These are phyloP conservation scores for Macrosteles quadrilineatus DNA, from an alignment of 1,140 invertebrate species.

Conservation along the genomic window DNA sequence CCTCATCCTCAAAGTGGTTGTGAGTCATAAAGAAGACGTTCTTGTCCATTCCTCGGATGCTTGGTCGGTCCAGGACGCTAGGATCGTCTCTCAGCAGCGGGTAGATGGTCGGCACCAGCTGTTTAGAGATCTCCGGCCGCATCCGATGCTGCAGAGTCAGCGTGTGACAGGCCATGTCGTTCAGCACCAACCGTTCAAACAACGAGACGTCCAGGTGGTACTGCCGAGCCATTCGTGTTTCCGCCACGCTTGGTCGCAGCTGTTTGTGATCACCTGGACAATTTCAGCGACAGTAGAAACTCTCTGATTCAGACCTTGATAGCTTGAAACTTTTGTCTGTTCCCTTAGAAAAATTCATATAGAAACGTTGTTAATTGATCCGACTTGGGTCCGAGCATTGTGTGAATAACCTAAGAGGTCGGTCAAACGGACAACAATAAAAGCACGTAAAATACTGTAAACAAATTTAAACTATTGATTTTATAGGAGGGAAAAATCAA, in stretches of 20 bases:
- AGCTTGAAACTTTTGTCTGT: too few relatives aligned
- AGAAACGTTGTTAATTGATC: too few relatives aligned
- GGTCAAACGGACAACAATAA: too few relatives aligned
- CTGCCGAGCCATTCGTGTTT: conserved; percentile 58
- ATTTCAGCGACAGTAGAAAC: too few relatives aligned
- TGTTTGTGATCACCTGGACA: conserved; percentile 73
- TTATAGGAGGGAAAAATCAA: too few relatives aligned
- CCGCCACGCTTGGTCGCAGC: conserved; percentile 64
- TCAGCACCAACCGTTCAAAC: conserved; percentile 71
- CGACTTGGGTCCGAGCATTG: too few relatives aligned
- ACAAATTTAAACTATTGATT: too few relatives aligned
- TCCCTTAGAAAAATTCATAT: too few relatives aligned
- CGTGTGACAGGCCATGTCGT: conserved; percentile 55
- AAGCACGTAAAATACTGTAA: too few relatives aligned
- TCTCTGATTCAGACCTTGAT: too few relatives aligned
- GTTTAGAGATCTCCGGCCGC: conserved; percentile 62
- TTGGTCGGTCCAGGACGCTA: conserved; percentile 54
- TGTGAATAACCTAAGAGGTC: too few relatives aligned
- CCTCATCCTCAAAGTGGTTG: conserved; percentile 53
- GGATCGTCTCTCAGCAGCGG: conserved; percentile 56
- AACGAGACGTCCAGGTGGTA: conserved; percentile 70
- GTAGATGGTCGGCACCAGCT: conserved; percentile 65
- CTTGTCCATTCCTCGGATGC: conserved; percentile 55
- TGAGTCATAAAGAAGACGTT: conserved; percentile 67
- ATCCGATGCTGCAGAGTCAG: conserved; percentile 66